A percentile compares a stretch with the other conserved stretches of the same genome.
Conservation (phyloP, 1,140 invertebrate species). For the Acromyrmex charruanus region DNA sequence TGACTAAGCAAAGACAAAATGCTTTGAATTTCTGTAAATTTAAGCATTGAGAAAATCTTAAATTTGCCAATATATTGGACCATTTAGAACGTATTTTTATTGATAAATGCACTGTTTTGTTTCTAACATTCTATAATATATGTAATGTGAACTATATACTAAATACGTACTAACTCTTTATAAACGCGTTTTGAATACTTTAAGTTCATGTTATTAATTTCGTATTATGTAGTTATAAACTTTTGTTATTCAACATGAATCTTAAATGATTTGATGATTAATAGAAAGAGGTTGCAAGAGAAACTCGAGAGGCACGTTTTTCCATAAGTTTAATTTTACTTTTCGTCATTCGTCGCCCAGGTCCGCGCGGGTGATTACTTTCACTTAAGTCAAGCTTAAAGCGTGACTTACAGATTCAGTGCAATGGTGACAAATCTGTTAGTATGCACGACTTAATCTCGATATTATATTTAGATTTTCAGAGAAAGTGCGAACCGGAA, state of each 20-base stretch:
- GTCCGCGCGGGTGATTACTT: slow-evolving; percentile 17
- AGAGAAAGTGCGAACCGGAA: slow-evolving; percentile 18
- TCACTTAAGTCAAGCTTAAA: slow-evolving; percentile 51
- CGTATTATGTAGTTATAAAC: neutral
- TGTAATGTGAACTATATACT: too few species aligned
- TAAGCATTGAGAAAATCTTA: too few species aligned
- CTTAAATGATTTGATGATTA: neutral
- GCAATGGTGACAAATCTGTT: slow-evolving; percentile 1
- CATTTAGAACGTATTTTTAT: too few species aligned
- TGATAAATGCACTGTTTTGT: too few species aligned
- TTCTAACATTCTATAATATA: too few species aligned
- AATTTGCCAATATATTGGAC: neutral
- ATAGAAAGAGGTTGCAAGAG: neutral
- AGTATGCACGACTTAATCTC: slow-evolving; percentile 8
- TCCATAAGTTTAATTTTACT: slow-evolving; percentile 10
- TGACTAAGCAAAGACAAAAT: neutral
- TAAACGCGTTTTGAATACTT: neutral
- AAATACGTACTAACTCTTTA: too few species aligned
- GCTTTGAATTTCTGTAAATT: neutral
- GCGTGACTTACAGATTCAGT: slow-evolving; percentile 41
- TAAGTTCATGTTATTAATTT: neutral
- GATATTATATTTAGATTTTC: slow-evolving; percentile 5
- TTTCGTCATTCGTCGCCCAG: neutral
- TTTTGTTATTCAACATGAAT: neutral
- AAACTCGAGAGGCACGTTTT: neutral